These are phyloP conservation scores for Orchesella flavescens DNA, from an alignment of 2,888 invertebrate species.

Conservation along the genomic window DNA sequence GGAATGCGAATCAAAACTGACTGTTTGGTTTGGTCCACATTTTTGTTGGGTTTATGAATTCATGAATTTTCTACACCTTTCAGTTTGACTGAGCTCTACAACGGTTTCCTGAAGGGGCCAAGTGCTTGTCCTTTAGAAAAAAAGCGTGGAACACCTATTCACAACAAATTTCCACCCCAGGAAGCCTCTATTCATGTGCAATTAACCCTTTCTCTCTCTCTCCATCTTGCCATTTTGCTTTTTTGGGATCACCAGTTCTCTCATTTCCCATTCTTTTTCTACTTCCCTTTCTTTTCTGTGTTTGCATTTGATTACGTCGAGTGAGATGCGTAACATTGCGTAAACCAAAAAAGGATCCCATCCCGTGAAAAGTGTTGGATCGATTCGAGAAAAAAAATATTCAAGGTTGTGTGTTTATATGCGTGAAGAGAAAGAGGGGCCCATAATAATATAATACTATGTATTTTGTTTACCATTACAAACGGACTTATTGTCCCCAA, in stretches of 20 bases:
- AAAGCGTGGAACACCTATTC: conserved; percentile 48
- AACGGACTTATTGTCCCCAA: conserved; percentile 1
- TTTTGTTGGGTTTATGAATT: conserved; percentile 4
- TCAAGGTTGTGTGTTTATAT: conserved; percentile 21
- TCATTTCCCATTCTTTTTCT: too few relatives aligned
- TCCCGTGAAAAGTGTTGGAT: conserved; percentile 21
- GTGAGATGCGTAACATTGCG: conserved; percentile 48
- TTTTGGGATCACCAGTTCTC: too few relatives aligned
- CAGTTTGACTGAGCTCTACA: too few relatives aligned
- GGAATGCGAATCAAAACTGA: too few relatives aligned
- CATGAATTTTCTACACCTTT: neutral
- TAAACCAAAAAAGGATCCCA: conserved; percentile 35
- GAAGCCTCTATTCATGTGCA: conserved; percentile 63
- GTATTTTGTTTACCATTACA: neutral
- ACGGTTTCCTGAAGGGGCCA: neutral
- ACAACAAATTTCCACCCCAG: conserved; percentile 63
- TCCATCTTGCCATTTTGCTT: conserved; percentile 16
- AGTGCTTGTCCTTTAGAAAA: too few relatives aligned
- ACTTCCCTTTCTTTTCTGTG: neutral
- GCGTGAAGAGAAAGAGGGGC: conserved; percentile 4
- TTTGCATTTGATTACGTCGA: neutral
- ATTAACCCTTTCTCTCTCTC: conserved; percentile 56
- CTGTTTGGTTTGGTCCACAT: neutral
- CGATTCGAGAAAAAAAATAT: conserved; percentile 30
- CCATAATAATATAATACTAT: neutral